Evolutionary conservation across 2,113 vertebrate species (phyloP).

Genomic region (Cervus canadensis): DNA sequence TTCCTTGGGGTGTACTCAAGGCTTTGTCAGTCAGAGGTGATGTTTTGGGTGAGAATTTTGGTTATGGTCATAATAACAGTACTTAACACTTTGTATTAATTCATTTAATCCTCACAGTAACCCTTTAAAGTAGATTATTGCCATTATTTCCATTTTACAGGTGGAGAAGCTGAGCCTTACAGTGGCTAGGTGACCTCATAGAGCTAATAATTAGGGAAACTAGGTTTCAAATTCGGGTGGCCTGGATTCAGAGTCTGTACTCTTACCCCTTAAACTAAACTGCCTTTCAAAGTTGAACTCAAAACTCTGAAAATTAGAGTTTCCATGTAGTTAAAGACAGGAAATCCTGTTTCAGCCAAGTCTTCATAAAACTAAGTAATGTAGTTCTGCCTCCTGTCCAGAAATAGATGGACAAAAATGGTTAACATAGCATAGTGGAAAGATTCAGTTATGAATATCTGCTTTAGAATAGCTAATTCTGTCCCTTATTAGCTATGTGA

Average conservation of each 20-base stretch:
- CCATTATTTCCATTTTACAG: not conserved
- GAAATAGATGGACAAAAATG: slow-evolving; percentile 28
- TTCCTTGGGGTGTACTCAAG: not conserved
- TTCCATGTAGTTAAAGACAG: slow-evolving; percentile 56
- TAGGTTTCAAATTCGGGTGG: not conserved
- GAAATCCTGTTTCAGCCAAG: slow-evolving; percentile 47
- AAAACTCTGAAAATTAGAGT: slow-evolving; percentile 42
- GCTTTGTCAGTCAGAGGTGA: not conserved
- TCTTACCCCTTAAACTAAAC: slow-evolving; percentile 29
- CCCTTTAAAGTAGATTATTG: not conserved
- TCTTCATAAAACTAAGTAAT: slow-evolving; percentile 45
- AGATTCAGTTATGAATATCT: not conserved
- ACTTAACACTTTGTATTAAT: not conserved
- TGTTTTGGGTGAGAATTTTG: not conserved
- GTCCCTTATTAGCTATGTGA: slow-evolving; percentile 5
- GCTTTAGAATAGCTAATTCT: not conserved
- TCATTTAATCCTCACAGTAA: not conserved
- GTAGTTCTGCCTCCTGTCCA: slow-evolving; percentile 36
- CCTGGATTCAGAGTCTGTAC: not conserved
- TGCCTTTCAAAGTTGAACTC: slow-evolving; percentile 27
- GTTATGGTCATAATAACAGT: not conserved
- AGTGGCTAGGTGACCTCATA: not conserved
- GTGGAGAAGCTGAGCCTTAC: not conserved
- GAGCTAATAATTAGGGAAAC: not conserved
- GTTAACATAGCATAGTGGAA: slow-evolving; percentile 18